These are phyloP conservation scores for Liparis tanakae DNA, from an alignment of 2,797 vertebrate species.

Conservation along the genomic window DNA sequence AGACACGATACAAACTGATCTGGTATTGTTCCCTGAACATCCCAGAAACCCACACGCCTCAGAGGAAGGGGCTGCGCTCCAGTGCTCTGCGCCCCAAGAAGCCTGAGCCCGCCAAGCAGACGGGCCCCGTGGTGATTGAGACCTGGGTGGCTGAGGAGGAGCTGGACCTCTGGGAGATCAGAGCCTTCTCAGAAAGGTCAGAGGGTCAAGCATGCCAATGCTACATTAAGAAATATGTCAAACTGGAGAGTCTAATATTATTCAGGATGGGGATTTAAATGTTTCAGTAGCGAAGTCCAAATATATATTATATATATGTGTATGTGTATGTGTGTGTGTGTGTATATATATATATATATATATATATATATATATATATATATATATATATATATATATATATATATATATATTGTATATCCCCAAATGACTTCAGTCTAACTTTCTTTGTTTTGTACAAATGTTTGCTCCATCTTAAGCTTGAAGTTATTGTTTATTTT, in stretches of 20 bases:
- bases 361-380: too few relatives aligned
- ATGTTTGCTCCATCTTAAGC: background rate
- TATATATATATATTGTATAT: too few relatives aligned
- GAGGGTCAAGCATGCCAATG: background rate
- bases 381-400: too few relatives aligned
- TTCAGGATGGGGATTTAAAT: background rate
- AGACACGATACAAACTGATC: background rate
- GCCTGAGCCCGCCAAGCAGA: slow-evolving; percentile 95
- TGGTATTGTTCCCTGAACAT: background rate
- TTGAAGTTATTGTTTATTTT: slow-evolving; percentile 6
- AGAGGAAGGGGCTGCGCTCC: slow-evolving; percentile 97
- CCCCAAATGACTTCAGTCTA: background rate
- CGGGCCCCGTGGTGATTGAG: slow-evolving; percentile 95
- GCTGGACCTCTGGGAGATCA: slow-evolving; percentile 97
- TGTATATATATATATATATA: too few relatives aligned
- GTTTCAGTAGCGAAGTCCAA: background rate
- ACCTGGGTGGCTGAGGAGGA: slow-evolving; percentile 98
- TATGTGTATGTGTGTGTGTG: too few relatives aligned
- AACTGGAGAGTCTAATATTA: background rate
- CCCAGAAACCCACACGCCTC: slow-evolving; percentile 96
- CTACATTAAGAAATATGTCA: background rate
- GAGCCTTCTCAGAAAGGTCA: slow-evolving; percentile 98
- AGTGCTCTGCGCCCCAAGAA: slow-evolving; percentile 97
- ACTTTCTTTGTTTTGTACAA: background rate
- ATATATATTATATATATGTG: background rate